These are phyloP conservation scores for Leptobrachium leishanense DNA, from an alignment of 2,113 vertebrate species.

Conservation along the genomic window DNA sequence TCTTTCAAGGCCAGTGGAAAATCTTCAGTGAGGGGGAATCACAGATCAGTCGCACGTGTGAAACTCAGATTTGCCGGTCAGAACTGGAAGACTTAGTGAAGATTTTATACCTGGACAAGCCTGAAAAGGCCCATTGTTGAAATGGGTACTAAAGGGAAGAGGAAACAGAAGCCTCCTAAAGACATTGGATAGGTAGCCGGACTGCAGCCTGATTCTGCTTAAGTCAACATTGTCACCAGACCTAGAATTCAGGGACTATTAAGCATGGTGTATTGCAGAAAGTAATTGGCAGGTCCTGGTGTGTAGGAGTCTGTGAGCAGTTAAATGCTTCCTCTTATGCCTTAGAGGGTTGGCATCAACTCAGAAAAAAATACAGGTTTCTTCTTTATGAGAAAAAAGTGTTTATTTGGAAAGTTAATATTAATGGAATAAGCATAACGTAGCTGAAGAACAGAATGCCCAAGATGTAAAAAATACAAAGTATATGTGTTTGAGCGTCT, in stretches of 20 bases:
- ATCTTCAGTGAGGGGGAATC: constrained; percentile 79
- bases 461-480: constrained; percentile 29
- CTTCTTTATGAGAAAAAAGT: constrained; percentile 60
- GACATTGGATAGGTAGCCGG: constrained; percentile 72
- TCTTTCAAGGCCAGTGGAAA: constrained; percentile 76
- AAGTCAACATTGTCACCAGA: constrained; percentile 68
- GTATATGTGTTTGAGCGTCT: neutral
- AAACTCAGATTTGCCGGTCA: constrained; percentile 72
- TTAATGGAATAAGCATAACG: constrained; percentile 59
- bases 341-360: constrained; percentile 45
- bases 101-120: constrained; percentile 76
- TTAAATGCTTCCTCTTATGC: constrained; percentile 62
- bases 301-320: constrained; percentile 64
- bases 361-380: constrained; percentile 55
- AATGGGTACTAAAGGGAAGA: constrained; percentile 51
- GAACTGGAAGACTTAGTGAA: constrained; percentile 80
- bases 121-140: constrained; percentile 78
- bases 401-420: constrained; percentile 60
- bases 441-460: constrained; percentile 48
- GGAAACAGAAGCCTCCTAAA: constrained; percentile 63
- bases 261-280: constrained; percentile 69
- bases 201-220: constrained; percentile 72
- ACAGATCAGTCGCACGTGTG: constrained; percentile 78
- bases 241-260: constrained; percentile 57
- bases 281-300: constrained; percentile 68